phyloP scores from a whole-genome alignment of 37 sponge, comb jelly and placozoan genomes.

The Halichondria panicea region DNA sequence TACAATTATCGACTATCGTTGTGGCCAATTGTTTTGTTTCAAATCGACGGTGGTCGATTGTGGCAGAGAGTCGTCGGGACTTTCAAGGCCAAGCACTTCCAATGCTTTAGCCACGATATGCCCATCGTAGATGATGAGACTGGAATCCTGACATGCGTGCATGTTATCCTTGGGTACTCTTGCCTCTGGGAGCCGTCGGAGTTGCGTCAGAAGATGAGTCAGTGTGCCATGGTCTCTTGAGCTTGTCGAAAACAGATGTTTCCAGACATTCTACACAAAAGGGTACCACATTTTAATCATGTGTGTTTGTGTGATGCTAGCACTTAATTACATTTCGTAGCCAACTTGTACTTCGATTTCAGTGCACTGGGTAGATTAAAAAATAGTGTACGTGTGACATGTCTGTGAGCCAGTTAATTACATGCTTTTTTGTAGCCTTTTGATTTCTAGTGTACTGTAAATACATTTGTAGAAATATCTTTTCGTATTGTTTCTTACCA shows the following conservation, averaged over 20 bases:
- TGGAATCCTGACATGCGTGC: conserved; percentile 20
- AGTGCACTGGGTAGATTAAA: neutral
- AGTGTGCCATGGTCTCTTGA: conserved; percentile 41
- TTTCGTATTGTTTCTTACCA: conserved; percentile 7
- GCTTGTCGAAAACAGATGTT: conserved; percentile 1
- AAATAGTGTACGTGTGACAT: neutral
- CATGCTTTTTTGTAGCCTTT: neutral
- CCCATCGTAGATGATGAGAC: conserved; percentile 16
- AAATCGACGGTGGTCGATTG: neutral
- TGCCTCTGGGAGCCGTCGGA: conserved; percentile 14
- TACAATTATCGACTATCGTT: conserved; percentile 5
- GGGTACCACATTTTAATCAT: neutral
- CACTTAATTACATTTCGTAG: neutral
- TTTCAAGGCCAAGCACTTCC: conserved; percentile 11
- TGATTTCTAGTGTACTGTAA: neutral
- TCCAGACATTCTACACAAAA: conserved; percentile 31
- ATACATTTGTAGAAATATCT: neutral
- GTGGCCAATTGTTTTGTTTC: conserved; percentile 1
- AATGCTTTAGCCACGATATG: conserved; percentile 34
- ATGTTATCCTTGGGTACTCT: conserved; percentile 37
- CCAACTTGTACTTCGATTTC: neutral
- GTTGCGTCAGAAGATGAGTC: conserved; percentile 4
- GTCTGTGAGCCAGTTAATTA: neutral
- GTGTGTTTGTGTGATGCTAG: neutral
- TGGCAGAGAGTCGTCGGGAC: neutral